A percentile compares a stretch with the other conserved stretches of the same genome.
phyloP scores from a whole-genome alignment of 2,797 vertebrate genomes.

The Sebastes oblongus region DNA sequence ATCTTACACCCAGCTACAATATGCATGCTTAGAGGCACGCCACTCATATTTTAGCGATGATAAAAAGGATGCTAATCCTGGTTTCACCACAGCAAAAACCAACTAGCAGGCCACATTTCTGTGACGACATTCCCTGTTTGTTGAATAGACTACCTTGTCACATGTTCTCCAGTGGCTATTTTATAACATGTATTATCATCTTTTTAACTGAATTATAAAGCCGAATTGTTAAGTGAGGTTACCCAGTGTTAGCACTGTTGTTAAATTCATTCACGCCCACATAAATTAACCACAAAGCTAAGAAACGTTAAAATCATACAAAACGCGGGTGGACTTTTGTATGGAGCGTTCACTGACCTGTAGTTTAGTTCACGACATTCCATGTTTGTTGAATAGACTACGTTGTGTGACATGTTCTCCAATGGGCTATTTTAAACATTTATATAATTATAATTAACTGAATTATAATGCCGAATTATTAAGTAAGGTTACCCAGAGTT shows the following conservation, averaged over 20 bases:
- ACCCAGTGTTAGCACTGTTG: too few relatives aligned
- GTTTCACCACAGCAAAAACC: neutral
- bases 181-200: too few relatives aligned
- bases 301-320: too few relatives aligned
- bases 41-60: neutral
- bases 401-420: constrained; percentile 3
- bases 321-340: too few relatives aligned
- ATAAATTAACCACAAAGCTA: too few relatives aligned
- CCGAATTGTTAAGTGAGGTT: too few relatives aligned
- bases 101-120: constrained; percentile 31
- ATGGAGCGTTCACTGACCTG: too few relatives aligned
- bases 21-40: neutral
- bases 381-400: neutral
- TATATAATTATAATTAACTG: neutral
- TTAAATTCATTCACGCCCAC: too few relatives aligned
- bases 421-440: neutral
- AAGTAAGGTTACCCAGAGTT: neutral
- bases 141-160: constrained; percentile 13
- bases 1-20: neutral
- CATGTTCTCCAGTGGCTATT: neutral
- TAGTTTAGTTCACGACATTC: neutral
- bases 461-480: neutral
- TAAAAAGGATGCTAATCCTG: neutral
- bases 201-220: too few relatives aligned
- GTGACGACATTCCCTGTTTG: neutral